These are phyloP conservation scores for Hylyphantes graminicola DNA, from an alignment of 1,140 invertebrate genomes.

Conservation along the genomic window DNA sequence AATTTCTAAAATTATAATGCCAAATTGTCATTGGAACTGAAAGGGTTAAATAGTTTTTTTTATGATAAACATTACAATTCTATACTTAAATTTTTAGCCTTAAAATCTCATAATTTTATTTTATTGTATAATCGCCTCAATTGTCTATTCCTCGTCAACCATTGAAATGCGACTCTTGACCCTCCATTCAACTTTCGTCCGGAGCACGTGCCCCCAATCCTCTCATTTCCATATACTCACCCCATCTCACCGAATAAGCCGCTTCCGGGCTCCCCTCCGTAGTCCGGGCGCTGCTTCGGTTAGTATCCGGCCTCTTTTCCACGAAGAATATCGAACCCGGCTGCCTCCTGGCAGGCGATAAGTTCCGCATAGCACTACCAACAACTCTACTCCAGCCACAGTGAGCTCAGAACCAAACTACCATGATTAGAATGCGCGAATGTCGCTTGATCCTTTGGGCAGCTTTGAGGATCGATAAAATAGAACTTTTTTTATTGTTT, in stretches of 20 bases:
- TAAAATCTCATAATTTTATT: no score
- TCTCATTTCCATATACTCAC: conserved; percentile 17
- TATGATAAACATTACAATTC: no score
- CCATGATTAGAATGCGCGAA: conserved; percentile 40
- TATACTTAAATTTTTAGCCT: no score
- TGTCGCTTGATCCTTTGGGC: conserved; percentile 1
- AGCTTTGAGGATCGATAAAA: not conserved
- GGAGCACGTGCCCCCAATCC: not conserved
- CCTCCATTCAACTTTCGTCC: not conserved
- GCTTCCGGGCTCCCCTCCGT: conserved; percentile 34
- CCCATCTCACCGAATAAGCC: conserved; percentile 53
- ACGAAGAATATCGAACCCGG: conserved; percentile 44
- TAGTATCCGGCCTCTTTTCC: conserved; percentile 20
- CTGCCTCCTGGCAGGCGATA: conserved; percentile 30
- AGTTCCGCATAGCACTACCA: conserved; percentile 24
- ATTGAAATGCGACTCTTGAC: no score
- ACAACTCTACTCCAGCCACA: not conserved
- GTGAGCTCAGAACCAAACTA: not conserved
- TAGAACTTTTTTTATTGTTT: conserved; percentile 21
- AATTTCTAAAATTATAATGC: no score
- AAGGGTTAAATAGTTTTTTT: no score
- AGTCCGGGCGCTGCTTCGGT: not conserved
- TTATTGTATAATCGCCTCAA: no score
- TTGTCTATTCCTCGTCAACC: no score
- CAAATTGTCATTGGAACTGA: no score